Evolutionary conservation across 2,797 vertebrate genomes (phyloP), one percentile per base, ranked within the genome.

Genomic region (Phrynocephalus guinanensis): DNA sequence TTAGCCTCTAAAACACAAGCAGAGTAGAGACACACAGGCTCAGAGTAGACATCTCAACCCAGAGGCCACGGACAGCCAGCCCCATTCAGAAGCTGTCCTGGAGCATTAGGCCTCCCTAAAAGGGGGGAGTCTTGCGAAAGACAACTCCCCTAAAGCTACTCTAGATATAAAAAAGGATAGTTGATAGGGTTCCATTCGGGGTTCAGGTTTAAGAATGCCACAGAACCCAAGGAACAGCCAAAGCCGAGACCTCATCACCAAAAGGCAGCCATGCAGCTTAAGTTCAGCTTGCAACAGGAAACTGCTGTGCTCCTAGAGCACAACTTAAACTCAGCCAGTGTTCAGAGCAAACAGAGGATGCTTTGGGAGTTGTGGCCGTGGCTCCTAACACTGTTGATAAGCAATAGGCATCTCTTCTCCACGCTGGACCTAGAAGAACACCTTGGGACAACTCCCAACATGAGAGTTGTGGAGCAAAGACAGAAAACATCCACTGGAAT

Each of bases 311-410:
- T n/a, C 22, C 16, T 44, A 18, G 10, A 72, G 20, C 5, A 44
- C 38, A n/a, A 44, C 20, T 71, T 28, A 44, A 52, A 18, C 33
- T 16, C 3, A 66, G 73, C 2, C 89, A 3, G 8, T 0, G 7
- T 52, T 78, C 8, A 15, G 1, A 73, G 30, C 33, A 28, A 5
- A 44, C 5, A 15, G 3, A 73, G 30, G 33, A 28, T 8, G 44
- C 5, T 63, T 75, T 70, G 1, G 0, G 0, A n/a, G 0, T 1
- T 30, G 48, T 0, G 1, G 26, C 38, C 9, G 3, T 24, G 33
- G 4, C 9, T 28, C 76, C 72, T 2, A 5, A 11, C 71, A 38
- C 60, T 2, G 82, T 88, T 73, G 67, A 83, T 44, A 80, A 71
- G 85, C 48, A 90, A 81, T 71, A 24, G 26, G 15, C 10, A 16